A percentile compares a stretch with the other conserved stretches of the same genome.
These are phyloP conservation scores for Passer domesticus DNA, from an alignment of 2,113 vertebrate species.

Conservation along the genomic window DNA sequence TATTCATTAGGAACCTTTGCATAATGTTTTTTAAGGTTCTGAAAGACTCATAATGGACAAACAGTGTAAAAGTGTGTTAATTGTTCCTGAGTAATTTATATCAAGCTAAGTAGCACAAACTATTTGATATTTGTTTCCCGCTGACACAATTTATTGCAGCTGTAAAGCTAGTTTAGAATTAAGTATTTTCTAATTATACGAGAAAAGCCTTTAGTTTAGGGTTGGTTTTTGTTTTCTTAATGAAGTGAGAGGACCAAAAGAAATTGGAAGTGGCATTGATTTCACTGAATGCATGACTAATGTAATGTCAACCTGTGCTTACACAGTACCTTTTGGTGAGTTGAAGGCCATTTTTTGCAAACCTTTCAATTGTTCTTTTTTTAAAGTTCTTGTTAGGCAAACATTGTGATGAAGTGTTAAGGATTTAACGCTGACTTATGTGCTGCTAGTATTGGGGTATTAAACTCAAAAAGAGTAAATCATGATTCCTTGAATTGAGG, in stretches of 20 bases:
- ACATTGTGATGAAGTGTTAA: neutral
- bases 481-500: neutral
- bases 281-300: neutral
- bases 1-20: neutral
- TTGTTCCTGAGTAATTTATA: neutral
- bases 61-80: neutral
- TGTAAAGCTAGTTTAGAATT: neutral
- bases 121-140: neutral
- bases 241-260: neutral
- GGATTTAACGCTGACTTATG: neutral
- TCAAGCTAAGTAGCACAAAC: neutral
- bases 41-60: neutral
- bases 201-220: neutral
- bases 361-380: constrained; percentile 1
- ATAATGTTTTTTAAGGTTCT: neutral
- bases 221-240: neutral
- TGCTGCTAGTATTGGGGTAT: neutral
- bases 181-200: neutral
- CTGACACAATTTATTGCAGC: neutral
- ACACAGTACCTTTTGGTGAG: neutral
- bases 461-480: neutral
- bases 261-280: neutral
- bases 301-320: neutral
- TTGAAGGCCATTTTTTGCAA: neutral
- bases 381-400: neutral